phyloP scores from a whole-genome alignment of 2,797 vertebrate genomes.

The Cheirogaleus major region DNA sequence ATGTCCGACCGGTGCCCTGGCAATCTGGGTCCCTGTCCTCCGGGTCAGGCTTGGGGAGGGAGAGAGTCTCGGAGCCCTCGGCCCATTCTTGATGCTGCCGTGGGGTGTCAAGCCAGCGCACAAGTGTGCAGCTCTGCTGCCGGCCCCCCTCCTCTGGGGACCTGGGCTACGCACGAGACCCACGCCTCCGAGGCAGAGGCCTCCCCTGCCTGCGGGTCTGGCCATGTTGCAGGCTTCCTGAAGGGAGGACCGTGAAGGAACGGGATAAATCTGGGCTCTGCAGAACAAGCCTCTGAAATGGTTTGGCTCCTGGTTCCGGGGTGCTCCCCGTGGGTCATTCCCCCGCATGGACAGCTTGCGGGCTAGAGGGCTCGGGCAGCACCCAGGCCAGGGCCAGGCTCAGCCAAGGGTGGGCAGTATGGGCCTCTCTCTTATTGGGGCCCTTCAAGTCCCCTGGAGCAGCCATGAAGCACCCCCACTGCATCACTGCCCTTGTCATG shows the following conservation, averaged over 20 bases:
- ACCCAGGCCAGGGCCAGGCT: background rate
- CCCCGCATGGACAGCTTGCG: background rate
- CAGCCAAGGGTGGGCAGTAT: background rate
- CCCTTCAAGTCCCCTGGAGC: background rate
- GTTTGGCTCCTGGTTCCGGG: background rate
- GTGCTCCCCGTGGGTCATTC: background rate
- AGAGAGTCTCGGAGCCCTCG: background rate
- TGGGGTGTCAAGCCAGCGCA: background rate
- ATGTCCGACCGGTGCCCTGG: background rate
- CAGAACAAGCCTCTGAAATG: background rate
- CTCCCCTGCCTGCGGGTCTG: background rate
- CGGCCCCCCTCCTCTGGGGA: background rate
- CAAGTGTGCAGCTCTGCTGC: background rate
- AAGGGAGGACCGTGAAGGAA: background rate
- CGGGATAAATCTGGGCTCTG: background rate
- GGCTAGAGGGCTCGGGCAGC: background rate
- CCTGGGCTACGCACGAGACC: background rate
- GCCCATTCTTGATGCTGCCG: background rate
- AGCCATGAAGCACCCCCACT: background rate
- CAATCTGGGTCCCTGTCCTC: background rate
- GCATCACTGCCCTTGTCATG: background rate
- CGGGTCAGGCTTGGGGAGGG: background rate
- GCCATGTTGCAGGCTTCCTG: background rate
- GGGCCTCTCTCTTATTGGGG: background rate
- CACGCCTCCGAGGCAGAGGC: background rate